phyloP scores from a whole-genome alignment of 2,113 vertebrate species.

The Oenanthe melanoleuca region DNA sequence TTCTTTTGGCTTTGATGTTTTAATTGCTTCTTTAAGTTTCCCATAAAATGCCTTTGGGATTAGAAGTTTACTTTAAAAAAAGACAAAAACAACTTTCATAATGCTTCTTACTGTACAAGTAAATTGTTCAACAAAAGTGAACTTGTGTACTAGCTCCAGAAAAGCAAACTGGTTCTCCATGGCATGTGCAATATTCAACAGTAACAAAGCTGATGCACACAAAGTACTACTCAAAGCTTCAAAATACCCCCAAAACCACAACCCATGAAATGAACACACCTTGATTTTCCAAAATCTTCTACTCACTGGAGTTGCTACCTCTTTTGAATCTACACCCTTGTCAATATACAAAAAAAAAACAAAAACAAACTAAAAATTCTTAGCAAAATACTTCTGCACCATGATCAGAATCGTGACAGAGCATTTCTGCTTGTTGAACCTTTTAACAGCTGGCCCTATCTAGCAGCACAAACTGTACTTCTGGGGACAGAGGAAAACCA shows the following conservation, averaged over 20 bases:
- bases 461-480: constrained; percentile 21
- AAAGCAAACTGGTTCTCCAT: neutral
- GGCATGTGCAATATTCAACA: neutral
- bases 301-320: neutral
- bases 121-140: neutral
- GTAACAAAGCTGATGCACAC: neutral
- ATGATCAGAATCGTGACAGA: neutral
- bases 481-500: neutral
- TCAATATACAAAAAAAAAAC: neutral
- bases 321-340: neutral
- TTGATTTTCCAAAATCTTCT: neutral
- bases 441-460: neutral
- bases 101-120: neutral
- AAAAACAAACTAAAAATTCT: neutral
- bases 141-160: neutral
- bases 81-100: neutral
- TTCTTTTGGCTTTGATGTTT: neutral
- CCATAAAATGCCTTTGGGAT: neutral
- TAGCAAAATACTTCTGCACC: neutral
- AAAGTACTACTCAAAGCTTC: neutral
- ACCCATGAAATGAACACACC: neutral
- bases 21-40: neutral
- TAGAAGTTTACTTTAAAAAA: neutral
- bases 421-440: neutral
- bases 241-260: neutral